These are phyloP conservation scores for Pseudopipra pipra DNA, from an alignment of 2,113 vertebrate genomes.

Conservation along the genomic window DNA sequence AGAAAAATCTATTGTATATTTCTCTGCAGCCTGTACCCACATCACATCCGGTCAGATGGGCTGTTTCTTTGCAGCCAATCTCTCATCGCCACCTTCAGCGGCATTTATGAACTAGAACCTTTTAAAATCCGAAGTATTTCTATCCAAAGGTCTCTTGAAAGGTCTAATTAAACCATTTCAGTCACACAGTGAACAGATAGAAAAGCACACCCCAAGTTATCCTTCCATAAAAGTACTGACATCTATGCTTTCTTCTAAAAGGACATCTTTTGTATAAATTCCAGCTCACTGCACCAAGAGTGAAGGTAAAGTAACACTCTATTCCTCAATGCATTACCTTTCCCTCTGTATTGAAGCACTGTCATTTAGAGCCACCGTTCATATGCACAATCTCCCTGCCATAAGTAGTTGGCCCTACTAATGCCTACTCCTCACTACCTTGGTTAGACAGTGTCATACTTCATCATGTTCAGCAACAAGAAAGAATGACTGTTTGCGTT, in stretches of 20 bases:
- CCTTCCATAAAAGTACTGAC: neutral
- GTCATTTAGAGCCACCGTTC: neutral
- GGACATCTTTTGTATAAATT: neutral
- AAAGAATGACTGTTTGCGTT: neutral
- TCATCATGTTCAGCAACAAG: neutral
- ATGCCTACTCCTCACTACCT: neutral
- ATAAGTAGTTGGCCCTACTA: neutral
- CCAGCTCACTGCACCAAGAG: neutral
- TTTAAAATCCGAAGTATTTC: neutral
- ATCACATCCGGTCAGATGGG: neutral
- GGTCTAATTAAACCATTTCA: neutral
- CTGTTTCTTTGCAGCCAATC: neutral
- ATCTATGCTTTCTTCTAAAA: neutral
- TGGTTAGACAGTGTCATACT: neutral
- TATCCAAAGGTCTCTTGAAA: neutral
- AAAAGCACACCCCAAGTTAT: neutral
- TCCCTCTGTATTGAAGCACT: neutral
- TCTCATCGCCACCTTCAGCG: neutral
- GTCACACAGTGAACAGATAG: neutral
- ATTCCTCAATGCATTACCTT: neutral
- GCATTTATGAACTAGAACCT: neutral
- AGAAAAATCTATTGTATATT: neutral
- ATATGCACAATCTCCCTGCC: neutral
- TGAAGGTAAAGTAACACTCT: neutral
- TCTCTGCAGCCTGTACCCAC: neutral